Evolutionary conservation across 2,113 vertebrate genomes (phyloP), one percentile per base, ranked within the genome.

Genomic region (Probosciger aterrimus): DNA sequence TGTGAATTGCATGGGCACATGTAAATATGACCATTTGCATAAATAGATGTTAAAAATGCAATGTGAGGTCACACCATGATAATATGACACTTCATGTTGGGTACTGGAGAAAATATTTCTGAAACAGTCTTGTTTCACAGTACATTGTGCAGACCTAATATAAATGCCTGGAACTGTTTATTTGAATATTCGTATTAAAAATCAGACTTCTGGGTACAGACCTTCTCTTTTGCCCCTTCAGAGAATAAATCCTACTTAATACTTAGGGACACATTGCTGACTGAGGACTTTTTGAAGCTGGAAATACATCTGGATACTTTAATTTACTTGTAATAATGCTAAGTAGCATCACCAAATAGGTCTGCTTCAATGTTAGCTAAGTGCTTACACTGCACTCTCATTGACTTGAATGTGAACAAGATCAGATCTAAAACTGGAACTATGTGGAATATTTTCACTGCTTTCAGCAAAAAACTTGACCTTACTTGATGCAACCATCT

Each of bases 11-110:
- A 69, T 5, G 16, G 73, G 65, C 33, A 69, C 62, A 43, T 65
- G 62, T 53, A 96, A 96, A 92, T 82, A 71, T 41, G 52, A 65
- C 49, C 20, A 86, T 92, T 89, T 89, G 73, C 83, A 91, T 83
- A 92, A 46, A 76, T 59, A 88, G 88, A 67, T 64, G 47, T 68
- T 81, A 86, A 75, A 90, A 88, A 93, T 49, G 52, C 69, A 64
- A 65, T 43, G 18, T 82, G 88, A 91, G 62, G 43, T 90, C 83
- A 82, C 41, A 35, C 11, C 37, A 27, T 41, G 52, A 86, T 41
- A 86, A 79, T 44, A 68, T 24, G 73, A 76, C 0, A 1, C 49
- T 87, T 92, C 46, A 41, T 52, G 11, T 52, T 52, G 68, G 35
- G 25, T 52, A 78, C 59, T 68, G 28, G 30, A 59, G 71, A 75